Evolutionary conservation across 1,140 invertebrate genomes (phyloP), one percentile per base, ranked within the genome.

Genomic region (Drosophila lacteicornis): DNA sequence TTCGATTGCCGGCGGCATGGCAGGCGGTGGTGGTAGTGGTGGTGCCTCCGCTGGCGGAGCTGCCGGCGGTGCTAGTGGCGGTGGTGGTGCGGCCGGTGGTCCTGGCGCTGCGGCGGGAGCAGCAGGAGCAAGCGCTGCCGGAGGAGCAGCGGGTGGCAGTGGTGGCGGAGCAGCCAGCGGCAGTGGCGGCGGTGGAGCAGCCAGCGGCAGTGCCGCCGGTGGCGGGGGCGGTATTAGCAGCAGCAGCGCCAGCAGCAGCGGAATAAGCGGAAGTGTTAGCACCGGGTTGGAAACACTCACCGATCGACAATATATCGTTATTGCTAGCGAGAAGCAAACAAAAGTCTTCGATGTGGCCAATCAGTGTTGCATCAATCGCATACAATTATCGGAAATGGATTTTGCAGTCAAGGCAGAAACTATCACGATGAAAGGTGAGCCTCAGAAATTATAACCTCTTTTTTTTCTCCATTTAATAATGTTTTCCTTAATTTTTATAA

Each of bases 391-490:
- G 67, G 97, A 97, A 81, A 95, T 96, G 51, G 97, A 98, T 93
- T 98, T 98, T 94, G 97, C 99, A 65, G 97, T 99, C 76, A 98
- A 98, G 94, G 97, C 98, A 73, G 98, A 99, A 94, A 96, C 98
- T 87, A 97, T 99, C 79, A 96, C 96, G 81, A 94, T 99, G 78
- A 98, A 97, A 97, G 98, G 97, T 98, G 19, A 15, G 6, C 19
- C 6, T 33, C 33, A 33, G 33, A 33, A 33, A 11, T 9, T 33
- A 11, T 33, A 9, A 33, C 1, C 3, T 33, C 1, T 30, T 30
- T 7, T 7, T 8, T 30, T 19, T 40, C 12, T 3, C 17, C 17
- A n/a, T 13, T 25, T n/a, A 50, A 47, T 3, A 3, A 63, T 61
- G 7, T 30, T 30, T 30, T 6, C 30, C 7, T 33, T 33, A 22